phyloP scores from a whole-genome alignment of 92 coral and sea anemone species.

The Epizoanthus ramosus region DNA sequence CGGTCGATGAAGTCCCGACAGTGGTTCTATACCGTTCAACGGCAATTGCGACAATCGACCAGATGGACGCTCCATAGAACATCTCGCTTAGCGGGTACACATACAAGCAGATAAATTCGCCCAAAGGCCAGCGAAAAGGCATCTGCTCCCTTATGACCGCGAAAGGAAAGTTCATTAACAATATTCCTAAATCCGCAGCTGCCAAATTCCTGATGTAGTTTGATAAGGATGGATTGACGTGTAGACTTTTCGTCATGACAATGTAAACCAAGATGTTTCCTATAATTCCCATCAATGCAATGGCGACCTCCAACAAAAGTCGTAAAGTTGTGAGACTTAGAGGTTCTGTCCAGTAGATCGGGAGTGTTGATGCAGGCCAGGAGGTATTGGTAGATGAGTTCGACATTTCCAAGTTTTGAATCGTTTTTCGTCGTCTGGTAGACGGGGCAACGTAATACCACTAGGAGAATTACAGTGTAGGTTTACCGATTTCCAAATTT shows the following conservation, averaged over 20 bases:
- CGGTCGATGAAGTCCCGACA: conserved; percentile 9
- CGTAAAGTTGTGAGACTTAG: conserved; percentile 3
- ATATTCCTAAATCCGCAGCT: conserved; percentile 60
- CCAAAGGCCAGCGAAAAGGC: conserved; percentile 65
- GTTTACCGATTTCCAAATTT: background rate
- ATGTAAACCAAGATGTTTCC: conserved; percentile 57
- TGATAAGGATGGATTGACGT: conserved; percentile 61
- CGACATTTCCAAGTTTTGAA: background rate
- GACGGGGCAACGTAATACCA: background rate
- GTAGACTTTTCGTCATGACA: conserved; percentile 52
- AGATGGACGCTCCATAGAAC: conserved; percentile 62
- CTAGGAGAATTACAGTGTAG: background rate
- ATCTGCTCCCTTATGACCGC: conserved; percentile 45
- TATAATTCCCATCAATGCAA: conserved; percentile 40
- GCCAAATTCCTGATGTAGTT: conserved; percentile 60
- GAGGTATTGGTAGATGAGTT: background rate
- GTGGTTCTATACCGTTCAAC: conserved; percentile 60
- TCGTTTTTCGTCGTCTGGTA: background rate
- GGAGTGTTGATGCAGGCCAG: background rate
- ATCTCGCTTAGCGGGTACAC: conserved; percentile 54
- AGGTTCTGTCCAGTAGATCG: conserved; percentile 20
- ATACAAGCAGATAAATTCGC: conserved; percentile 57
- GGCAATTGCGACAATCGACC: conserved; percentile 65
- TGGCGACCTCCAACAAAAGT: conserved; percentile 12
- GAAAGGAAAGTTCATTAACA: conserved; percentile 42